Percentiles rank a stretch among this genome's conserved stretches.
Conservation (phyloP, 2,113 vertebrate species). For the Hassar affinis region DNA sequence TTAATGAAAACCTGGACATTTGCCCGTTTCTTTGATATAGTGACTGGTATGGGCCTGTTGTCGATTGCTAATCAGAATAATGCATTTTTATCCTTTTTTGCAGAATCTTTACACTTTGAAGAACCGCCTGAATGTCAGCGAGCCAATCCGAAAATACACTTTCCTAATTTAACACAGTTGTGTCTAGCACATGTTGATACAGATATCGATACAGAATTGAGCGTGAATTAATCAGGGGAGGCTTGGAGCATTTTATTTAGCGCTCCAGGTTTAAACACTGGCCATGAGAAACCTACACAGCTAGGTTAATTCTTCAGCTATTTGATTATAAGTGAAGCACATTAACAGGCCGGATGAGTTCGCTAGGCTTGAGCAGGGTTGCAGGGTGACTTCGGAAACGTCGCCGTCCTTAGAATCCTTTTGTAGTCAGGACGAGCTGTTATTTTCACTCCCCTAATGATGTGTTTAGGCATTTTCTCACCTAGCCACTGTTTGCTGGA, state of each 20-base stretch:
- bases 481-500: not conserved
- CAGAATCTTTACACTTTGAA: not conserved
- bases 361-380: no score
- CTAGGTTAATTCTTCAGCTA: not conserved
- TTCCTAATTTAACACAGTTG: no score
- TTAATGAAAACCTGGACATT: slow-evolving; percentile 1
- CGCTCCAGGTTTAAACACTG: not conserved
- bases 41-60: not conserved
- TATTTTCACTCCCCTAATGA: not conserved
- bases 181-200: not conserved
- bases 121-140: not conserved
- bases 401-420: not conserved
- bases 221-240: not conserved
- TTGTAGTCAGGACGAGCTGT: not conserved
- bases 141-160: no score
- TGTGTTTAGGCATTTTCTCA: not conserved
- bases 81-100: not conserved
- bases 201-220: not conserved
- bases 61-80: slow-evolving; percentile 16
- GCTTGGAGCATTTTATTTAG: not conserved
- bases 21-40: not conserved
- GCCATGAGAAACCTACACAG: not conserved
- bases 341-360: not conserved
- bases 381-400: not conserved
- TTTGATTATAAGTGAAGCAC: not conserved